Conservation (phyloP, 2,113 vertebrate species). For the Phocoena phocoena region DNA sequence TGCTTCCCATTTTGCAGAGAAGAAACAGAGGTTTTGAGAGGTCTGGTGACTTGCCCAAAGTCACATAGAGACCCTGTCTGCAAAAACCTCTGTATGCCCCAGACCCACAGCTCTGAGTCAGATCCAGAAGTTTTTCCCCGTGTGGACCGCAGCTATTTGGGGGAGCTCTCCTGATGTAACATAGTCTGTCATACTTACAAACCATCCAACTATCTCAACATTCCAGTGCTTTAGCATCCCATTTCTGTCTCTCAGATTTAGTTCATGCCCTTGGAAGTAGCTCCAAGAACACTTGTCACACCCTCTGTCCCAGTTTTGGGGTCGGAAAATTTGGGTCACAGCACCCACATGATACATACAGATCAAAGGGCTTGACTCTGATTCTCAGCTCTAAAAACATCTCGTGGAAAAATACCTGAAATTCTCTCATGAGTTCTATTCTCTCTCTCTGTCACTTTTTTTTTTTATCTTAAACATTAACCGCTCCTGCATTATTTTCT, state of each 20-base stretch:
- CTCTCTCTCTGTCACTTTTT: not conserved
- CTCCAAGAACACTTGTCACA: not conserved
- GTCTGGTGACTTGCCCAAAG: not conserved
- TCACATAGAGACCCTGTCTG: not conserved
- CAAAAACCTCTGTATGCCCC: not conserved
- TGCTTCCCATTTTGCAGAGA: not conserved
- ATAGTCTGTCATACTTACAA: not conserved
- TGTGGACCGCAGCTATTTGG: fast-evolving
- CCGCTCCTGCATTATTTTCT: not conserved
- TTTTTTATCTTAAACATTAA: not conserved
- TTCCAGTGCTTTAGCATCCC: not conserved
- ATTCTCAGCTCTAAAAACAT: not conserved
- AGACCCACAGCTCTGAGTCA: not conserved
- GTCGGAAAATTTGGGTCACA: not conserved
- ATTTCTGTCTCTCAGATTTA: not conserved
- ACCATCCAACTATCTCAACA: too few relatives aligned
- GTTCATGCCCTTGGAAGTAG: not conserved
- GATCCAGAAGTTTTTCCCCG: fast-evolving
- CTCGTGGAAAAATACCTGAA: not conserved
- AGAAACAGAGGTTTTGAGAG: not conserved
- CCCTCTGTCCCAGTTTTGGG: not conserved
- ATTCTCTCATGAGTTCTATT: not conserved
- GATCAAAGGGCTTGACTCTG: not conserved
- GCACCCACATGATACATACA: not conserved
- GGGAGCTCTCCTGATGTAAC: not conserved